Base-by-base conservation (phyloP, 1,140 invertebrate species). In the Lepidostoma basale region DNA sequence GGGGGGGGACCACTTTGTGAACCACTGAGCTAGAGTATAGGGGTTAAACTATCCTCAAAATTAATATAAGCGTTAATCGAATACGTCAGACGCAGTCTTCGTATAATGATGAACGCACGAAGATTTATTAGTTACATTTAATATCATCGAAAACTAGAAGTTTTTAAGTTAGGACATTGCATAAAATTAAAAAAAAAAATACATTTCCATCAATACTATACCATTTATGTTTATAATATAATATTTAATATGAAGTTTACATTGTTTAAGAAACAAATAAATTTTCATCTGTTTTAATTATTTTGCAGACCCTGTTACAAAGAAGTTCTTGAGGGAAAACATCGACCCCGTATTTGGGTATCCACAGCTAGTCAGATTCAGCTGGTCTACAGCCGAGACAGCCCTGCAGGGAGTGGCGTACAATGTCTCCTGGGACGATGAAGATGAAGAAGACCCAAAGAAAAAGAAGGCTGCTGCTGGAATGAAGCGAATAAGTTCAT, bases 281-380 rank as follows among this genome's bases (percentile, higher is more conserved):
- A n/a, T n/a, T 45, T 45, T 45, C 18, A 8, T 20, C 25, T 23
- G 6, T 23, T 52, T 52, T 8, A 3, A 49, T 60, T 9, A n/a
- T n/a, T 54, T 83, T 84, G 69, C 78, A 93, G 98, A 99, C 89
- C 96, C 97, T 3, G 85, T 88, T 0, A 99, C 98, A 1, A 99
- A 98, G 79, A 90, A 90, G 62, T 99, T 98, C 84, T 84, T 99
- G 39, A 76, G 83, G 0, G 84, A 92, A 1, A 89, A 90, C 75
- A 86, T 97, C 45, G 94, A 99, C 82, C 85, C 87, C 26, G 87
- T 99, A 0, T 99, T 99, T 86, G 98, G 98, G 3, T 99, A 93
- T 81, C 94, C 97, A 0, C 87, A 91, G 25, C 83, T 99, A n/a
- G 97, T 99, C 0, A 83, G 98, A 59, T 98, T 99, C 76, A 98